A percentile compares a stretch with the other conserved stretches of the same genome.
Conservation (phyloP, 2,888 invertebrate species). For the Drosophila silvestris region DNA sequence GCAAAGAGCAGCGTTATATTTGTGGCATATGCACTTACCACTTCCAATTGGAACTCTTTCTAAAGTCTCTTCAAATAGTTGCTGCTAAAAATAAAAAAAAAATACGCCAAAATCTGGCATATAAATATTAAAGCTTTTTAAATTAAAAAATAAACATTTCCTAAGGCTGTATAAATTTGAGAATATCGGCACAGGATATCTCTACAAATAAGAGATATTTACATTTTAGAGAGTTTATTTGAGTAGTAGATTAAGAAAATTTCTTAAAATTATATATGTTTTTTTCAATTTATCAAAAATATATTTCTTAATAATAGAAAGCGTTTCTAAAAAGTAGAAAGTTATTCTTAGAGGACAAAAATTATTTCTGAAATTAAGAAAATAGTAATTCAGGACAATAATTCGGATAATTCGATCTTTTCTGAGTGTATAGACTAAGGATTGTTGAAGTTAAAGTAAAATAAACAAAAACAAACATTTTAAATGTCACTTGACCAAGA, state of each 20-base stretch:
- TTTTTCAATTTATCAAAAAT: background rate
- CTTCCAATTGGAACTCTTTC: background rate
- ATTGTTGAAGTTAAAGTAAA: background rate
- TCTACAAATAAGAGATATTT: background rate
- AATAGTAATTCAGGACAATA: background rate
- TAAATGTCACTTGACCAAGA: background rate
- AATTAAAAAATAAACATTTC: background rate
- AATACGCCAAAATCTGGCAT: background rate
- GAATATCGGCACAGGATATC: too few relatives aligned
- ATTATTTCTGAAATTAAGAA: background rate
- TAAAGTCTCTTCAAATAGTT: background rate
- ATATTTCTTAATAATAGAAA: background rate
- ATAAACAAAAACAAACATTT: background rate
- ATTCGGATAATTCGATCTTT: too few relatives aligned
- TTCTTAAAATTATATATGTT: background rate
- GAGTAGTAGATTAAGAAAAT: background rate
- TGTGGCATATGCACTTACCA: background rate
- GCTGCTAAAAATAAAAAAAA: background rate
- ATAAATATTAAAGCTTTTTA: background rate
- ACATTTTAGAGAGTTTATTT: too few relatives aligned
- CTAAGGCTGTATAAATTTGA: background rate
- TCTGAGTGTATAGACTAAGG: background rate
- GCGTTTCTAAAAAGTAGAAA: background rate
- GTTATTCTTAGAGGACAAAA: background rate
- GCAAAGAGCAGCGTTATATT: background rate